Evolutionary conservation across 2,888 invertebrate genomes (phyloP), one percentile per base, ranked within the genome.

Genomic region (Dione juno): DNA sequence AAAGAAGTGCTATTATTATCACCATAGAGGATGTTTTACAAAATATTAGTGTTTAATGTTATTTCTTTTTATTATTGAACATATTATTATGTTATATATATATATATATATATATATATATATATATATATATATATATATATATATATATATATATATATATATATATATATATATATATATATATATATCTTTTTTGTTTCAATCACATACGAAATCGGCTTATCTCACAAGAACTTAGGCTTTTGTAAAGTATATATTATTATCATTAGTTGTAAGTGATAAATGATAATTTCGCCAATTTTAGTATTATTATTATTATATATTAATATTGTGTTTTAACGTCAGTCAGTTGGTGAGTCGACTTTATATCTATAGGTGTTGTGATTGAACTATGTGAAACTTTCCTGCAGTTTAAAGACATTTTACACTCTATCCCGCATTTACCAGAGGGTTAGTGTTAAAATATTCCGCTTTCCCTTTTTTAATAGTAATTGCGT

Each of bases 301-400:
- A 37, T 53, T 70, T 66, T 61, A 70, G 66, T 70, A 70, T 70
- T 71, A 73, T 69, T 64, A 64, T 68, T 58, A 53, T 59, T 41
- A 35, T 54, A 19, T 8, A 19, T 19, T 52, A 45, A 45, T 45
- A n/a, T 43, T 61, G 37, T 54, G n/a, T 53, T 54, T 45, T 43
- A 45, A n/a, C 16, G 35, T 13, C n/a, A 45, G 11, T 57, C 11
- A 45, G 45, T 13, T 61, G 45, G 28, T 45, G 21, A 45, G 61
- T 61, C 40, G 57, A 40, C 37, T 2, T 57, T 61, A 35, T n/a
- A 61, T 45, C 3, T 16, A 16, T 19, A 13, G 37, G n/a, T 57
- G 13, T 37, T 54, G n/a, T n/a, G 14, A 19, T 50, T 10, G 14
- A n/a, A 35, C 10, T 50, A 16, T 50, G 9, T 50, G 1, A 19